Base-by-base conservation (phyloP, 2,797 vertebrate species). In the Vireo griseus region DNA sequence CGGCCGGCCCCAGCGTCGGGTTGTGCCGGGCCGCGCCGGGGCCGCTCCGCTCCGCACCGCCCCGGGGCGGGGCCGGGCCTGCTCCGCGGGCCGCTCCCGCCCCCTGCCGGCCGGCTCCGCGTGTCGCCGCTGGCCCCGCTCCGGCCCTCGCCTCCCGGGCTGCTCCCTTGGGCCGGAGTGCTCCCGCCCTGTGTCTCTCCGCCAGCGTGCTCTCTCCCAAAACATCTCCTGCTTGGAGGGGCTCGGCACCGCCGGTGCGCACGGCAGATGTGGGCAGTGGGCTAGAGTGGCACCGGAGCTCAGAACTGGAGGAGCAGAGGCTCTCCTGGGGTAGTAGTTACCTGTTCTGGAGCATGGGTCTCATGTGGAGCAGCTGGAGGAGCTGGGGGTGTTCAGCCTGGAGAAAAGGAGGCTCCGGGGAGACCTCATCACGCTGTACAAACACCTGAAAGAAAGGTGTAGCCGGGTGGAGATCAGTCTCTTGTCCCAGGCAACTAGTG, bases 171-270 rank as follows among this genome's bases (percentile, higher is more conserved):
- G 2, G 5, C 10, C 21, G 3, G 7, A 9, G 58, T 5, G 2
- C 54, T 72, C 24, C 18, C 7, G 61, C 11, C 25, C 19, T 39
- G 40, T 13, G 16, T 28, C 22, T 24, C 67, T 42, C 39, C 21
- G 5, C 9, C 4, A 2, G 17, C 8, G 2, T 20, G 11, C 3
- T 22, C 16, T 14, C 20, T 39, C 11, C 48, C 22, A 0, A 5
- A 55, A 68, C 68, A 12, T 22, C 10, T 25, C 17, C 42, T 16
- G 18, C 68, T 5, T 2, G 61, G 26, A 45, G 42, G 14, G 18
- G 10, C 54, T 59, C 28, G 2, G 57, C 42, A 8, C 13, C 28
- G 9, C 13, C 3, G 2, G 13, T 3, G 66, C 7, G 13, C n/a
- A 2, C 39, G 3, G 48, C 47, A 11, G 17, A 0, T 22, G n/a